Conservation (phyloP, 2,797 vertebrate species). For the Peromyscus nudipes region DNA sequence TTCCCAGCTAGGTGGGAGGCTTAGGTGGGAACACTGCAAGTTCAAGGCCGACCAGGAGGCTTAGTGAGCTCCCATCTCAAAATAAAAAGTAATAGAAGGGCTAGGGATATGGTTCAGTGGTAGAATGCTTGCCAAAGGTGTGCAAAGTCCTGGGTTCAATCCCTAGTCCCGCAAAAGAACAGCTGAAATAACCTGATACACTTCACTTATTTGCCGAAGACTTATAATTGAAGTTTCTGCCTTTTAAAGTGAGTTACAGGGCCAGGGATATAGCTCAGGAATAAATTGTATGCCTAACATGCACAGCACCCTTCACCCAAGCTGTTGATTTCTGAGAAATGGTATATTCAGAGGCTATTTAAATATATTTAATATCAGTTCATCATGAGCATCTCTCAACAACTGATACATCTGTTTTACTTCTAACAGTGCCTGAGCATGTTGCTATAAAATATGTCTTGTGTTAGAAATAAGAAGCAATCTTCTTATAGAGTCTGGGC, state of each 20-base stretch:
- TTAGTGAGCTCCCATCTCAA: background rate
- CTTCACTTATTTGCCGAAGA: slow-evolving; percentile 42
- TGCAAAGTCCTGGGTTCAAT: background rate
- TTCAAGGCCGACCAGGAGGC: background rate
- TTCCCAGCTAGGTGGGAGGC: background rate
- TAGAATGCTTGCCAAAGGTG: background rate
- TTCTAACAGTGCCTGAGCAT: background rate
- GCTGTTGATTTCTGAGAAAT: slow-evolving; percentile 43
- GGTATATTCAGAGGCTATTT: background rate
- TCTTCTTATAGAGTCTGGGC: background rate
- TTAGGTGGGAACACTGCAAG: background rate
- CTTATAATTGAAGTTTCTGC: background rate
- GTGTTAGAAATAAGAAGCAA: background rate
- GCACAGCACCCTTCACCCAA: background rate
- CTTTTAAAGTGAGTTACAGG: background rate
- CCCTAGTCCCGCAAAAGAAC: background rate
- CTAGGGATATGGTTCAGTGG: background rate
- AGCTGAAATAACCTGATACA: background rate
- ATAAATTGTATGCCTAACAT: background rate
- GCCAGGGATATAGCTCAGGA: background rate
- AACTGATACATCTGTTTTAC: background rate
- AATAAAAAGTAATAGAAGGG: background rate
- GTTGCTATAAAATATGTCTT: background rate
- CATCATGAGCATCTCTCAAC: background rate
- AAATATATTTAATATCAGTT: background rate